phyloP scores from a whole-genome alignment of 1,140 invertebrate genomes.

The Mesaphorura yosii region DNA sequence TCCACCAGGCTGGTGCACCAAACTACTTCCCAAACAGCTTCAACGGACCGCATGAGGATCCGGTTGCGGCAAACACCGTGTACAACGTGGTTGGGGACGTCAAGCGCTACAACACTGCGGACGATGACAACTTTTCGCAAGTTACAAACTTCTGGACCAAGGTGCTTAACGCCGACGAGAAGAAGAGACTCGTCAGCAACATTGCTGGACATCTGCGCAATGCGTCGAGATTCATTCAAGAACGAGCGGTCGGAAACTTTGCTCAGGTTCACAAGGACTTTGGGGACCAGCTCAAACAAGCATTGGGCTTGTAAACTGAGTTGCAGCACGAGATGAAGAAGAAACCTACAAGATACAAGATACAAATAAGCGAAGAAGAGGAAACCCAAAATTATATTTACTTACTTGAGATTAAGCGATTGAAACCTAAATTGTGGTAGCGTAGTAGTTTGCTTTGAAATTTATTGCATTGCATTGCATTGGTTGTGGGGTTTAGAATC shows the following conservation, averaged over 20 bases:
- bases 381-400: too few species aligned
- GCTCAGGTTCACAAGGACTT: conserved; percentile 23
- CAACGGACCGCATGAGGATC: conserved; percentile 37
- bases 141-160: conserved; percentile 46
- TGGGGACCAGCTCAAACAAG: conserved; percentile 36
- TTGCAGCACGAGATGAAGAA: background rate
- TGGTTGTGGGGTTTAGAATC: too few species aligned
- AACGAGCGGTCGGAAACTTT: conserved; percentile 24
- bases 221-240: conserved; percentile 43
- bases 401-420: too few species aligned
- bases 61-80: conserved; percentile 17
- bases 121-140: conserved; percentile 51
- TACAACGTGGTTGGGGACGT: conserved; percentile 21
- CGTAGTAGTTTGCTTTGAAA: too few species aligned
- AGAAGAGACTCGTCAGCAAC: conserved; percentile 42
- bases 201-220: conserved; percentile 42
- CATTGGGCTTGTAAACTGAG: conserved; percentile 23
- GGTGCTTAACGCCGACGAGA: conserved; percentile 41
- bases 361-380: too few species aligned
- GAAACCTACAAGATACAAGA: too few species aligned
- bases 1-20: conserved; percentile 40
- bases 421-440: too few species aligned
- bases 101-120: conserved; percentile 39
- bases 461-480: too few species aligned
- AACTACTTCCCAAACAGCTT: conserved; percentile 58